phyloP scores from a whole-genome alignment of 2,797 vertebrate species.

The Setipinna tenuifilis region DNA sequence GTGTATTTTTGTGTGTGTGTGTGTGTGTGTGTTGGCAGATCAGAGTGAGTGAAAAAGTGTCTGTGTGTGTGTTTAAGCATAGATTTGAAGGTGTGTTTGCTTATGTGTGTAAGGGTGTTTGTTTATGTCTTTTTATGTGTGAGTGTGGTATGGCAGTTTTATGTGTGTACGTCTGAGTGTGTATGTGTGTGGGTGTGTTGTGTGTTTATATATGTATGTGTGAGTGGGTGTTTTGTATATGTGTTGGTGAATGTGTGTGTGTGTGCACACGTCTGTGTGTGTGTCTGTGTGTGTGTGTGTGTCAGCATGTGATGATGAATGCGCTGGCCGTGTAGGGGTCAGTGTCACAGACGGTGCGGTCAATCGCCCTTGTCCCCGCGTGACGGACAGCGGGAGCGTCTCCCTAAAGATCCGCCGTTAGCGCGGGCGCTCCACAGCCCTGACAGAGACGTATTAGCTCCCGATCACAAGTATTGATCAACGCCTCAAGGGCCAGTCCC shows the following conservation, averaged over 20 bases:
- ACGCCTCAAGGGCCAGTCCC: slow-evolving; percentile 55
- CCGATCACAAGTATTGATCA: slow-evolving; percentile 82
- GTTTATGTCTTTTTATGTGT: not conserved
- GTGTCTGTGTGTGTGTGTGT: slow-evolving; percentile 35
- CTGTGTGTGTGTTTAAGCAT: no score
- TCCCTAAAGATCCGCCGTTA: slow-evolving; percentile 77
- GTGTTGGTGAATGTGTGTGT: not conserved
- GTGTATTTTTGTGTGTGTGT: no score
- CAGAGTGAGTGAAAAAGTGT: no score
- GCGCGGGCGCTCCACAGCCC: slow-evolving; percentile 68
- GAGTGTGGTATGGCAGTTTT: not conserved
- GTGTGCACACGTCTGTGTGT: not conserved
- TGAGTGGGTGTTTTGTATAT: not conserved
- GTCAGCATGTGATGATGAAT: slow-evolving; percentile 76
- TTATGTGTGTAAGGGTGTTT: not conserved
- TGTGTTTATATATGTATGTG: not conserved
- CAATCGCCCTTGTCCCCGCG: slow-evolving; percentile 72
- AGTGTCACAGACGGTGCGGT: slow-evolving; percentile 77
- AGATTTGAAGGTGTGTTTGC: not conserved
- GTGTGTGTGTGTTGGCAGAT: no score
- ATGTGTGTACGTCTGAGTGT: not conserved
- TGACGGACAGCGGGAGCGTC: slow-evolving; percentile 71
- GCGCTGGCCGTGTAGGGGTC: slow-evolving; percentile 71
- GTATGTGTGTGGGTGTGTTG: not conserved
- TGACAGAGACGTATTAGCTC: slow-evolving; percentile 81